Evolutionary conservation across 1,140 invertebrate species (phyloP).

Genomic region (Coelopa frigida): DNA sequence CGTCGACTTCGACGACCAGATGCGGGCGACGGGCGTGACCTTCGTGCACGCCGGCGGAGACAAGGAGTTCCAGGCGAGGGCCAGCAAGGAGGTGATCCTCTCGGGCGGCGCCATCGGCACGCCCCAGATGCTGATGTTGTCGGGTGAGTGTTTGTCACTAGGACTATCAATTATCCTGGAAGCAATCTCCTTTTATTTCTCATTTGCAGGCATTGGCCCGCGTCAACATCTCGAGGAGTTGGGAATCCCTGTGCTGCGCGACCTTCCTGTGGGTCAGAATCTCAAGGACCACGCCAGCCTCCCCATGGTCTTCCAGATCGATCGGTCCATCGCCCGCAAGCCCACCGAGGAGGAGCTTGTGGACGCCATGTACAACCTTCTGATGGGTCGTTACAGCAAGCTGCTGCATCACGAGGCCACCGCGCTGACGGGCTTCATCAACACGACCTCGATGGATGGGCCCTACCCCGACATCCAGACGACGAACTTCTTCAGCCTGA

Average conservation of each 20-base stretch:
- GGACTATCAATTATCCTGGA: neutral
- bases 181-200: neutral
- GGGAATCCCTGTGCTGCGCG: constrained; percentile 47
- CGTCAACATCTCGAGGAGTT: constrained; percentile 45
- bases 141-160: constrained; percentile 25
- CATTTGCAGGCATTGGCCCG: constrained; percentile 40
- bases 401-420: constrained; percentile 38
- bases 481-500: constrained; percentile 39
- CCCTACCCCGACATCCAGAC: constrained; percentile 45
- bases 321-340: constrained; percentile 36
- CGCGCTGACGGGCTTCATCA: constrained; percentile 44
- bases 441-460: constrained; percentile 32
- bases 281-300: constrained; percentile 56
- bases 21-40: constrained; percentile 66
- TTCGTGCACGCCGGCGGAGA: constrained; percentile 61
- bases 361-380: constrained; percentile 37
- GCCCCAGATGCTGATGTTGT: constrained; percentile 57
- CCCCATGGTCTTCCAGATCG: constrained; percentile 41
- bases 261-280: constrained; percentile 65
- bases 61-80: constrained; percentile 29
- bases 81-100: constrained; percentile 46
- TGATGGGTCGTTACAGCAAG: constrained; percentile 38
- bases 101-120: constrained; percentile 51
- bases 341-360: constrained; percentile 39
- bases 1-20: constrained; percentile 63